Base-by-base conservation (phyloP, 2,888 invertebrate species). In the Chalcosyrphus nemorum region DNA sequence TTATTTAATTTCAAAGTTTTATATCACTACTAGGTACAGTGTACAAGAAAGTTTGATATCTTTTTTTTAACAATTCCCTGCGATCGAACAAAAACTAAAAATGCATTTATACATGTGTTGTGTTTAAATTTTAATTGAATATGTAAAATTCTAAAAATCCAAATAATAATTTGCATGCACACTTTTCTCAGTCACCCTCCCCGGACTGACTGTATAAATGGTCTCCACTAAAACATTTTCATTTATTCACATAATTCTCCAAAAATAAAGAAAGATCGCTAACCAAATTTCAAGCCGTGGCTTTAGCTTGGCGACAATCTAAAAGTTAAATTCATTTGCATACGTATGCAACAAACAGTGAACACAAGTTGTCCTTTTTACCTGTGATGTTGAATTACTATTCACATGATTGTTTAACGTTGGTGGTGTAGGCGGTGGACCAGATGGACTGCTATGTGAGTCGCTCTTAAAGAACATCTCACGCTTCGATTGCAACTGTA, bases 391-490 rank as follows among this genome's bases (percentile, higher is more conserved):
- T 56, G 87, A 87, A 86, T 87, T 87, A 81, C 87, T 87, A 86
- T 87, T 87, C 81, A 87, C 87, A 71, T 87, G 86, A 86, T 86
- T 87, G 80, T 86, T 87, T 86, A 86, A 61, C 91, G 91, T 92
- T 90, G 93, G 92, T 84, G 93, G 92, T 88, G 92, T 92, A 92
- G 93, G 89, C 91, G 93, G 91, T 63, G 92, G 92, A 86, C 92
- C 92, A 56, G 92, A 90, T 21, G 92, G 93, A 89, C 93, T 94
- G 88, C 93, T 93, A 90, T 93, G 92, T 47, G 93, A 92, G 88
- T 94, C 94, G 85, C 94, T 94, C 92, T 96, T 96, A 93, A 97
- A 97, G 93, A 97, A 97, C 92, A 96, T 94, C 93, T 97, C 96
- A 88, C 97, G 94, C 93, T 97, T 97, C 91, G 94, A 95, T 92